Conservation (phyloP, 1,140 invertebrate species). For the Delia radicum region DNA sequence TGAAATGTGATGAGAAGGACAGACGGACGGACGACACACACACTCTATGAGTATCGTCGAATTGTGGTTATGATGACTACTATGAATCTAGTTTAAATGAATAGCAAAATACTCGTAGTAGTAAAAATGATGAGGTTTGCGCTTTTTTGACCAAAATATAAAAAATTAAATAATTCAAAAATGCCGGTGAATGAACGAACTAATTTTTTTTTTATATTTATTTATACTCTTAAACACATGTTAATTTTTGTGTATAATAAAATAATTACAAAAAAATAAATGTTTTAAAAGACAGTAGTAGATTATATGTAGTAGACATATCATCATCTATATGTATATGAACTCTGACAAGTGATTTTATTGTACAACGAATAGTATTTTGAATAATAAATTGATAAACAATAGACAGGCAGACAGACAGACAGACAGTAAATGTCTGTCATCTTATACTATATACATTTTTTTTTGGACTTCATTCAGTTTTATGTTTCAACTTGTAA, state of each 20-base stretch:
- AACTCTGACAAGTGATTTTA: background rate
- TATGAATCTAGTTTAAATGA: background rate
- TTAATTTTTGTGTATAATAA: background rate
- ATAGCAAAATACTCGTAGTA: background rate
- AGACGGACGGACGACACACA: no score
- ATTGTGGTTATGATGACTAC: background rate
- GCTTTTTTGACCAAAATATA: background rate
- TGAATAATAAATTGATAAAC: background rate
- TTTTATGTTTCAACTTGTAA: no score
- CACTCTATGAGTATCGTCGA: background rate
- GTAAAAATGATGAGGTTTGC: background rate
- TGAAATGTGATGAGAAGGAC: no score
- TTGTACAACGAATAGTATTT: background rate
- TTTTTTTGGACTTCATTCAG: no score
- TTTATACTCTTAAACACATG: background rate
- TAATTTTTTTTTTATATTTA: background rate
- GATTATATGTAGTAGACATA: background rate
- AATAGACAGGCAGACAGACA: background rate
- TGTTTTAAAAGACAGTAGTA: background rate
- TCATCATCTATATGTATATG: no score
- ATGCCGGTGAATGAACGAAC: background rate
- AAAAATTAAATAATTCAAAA: background rate
- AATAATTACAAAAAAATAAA: background rate
- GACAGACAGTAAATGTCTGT: background rate
- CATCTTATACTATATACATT: no score